These are phyloP conservation scores for Ctenochaetus hawaiiensis DNA, from an alignment of 2,797 vertebrate genomes.

Conservation along the genomic window DNA sequence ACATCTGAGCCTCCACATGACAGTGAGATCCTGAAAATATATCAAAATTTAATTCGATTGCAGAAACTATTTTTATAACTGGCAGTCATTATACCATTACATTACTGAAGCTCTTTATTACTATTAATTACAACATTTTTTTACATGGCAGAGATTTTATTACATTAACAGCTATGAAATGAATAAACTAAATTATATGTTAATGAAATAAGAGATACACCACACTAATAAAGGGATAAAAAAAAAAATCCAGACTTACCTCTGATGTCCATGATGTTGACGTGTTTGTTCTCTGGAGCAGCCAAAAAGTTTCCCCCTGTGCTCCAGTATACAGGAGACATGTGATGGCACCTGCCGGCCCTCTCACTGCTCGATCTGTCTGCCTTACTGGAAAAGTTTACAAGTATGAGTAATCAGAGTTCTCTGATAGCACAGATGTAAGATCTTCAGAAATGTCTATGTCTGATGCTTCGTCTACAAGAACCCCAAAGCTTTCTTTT, in stretches of 20 bases:
- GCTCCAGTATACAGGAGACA: constrained; percentile 86
- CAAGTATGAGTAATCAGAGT: background rate
- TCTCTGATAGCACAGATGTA: background rate
- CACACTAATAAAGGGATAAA: background rate
- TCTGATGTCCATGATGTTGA: constrained; percentile 86
- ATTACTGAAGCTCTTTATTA: no score
- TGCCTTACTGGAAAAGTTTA: constrained; percentile 70
- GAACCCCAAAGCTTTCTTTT: background rate
- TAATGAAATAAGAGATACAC: background rate
- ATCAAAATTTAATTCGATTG: constrained; percentile 1
- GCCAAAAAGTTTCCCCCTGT: constrained; percentile 84
- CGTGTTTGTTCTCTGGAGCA: constrained; percentile 85
- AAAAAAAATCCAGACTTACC: constrained; percentile 63
- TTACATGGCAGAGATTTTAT: background rate
- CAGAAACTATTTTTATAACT: no score
- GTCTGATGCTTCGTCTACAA: background rate
- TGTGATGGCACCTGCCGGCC: constrained; percentile 73
- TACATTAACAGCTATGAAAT: background rate
- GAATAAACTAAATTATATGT: background rate
- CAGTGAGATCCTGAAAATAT: constrained; percentile 79
- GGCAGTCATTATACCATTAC: background rate
- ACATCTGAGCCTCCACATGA: constrained; percentile 83
- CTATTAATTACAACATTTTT: no score
- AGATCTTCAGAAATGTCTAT: background rate
- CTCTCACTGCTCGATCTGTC: constrained; percentile 74